Percentiles rank a stretch among this genome's conserved stretches.
These are phyloP conservation scores for Fringilla coelebs DNA, from an alignment of 2,797 vertebrate species.

Conservation along the genomic window DNA sequence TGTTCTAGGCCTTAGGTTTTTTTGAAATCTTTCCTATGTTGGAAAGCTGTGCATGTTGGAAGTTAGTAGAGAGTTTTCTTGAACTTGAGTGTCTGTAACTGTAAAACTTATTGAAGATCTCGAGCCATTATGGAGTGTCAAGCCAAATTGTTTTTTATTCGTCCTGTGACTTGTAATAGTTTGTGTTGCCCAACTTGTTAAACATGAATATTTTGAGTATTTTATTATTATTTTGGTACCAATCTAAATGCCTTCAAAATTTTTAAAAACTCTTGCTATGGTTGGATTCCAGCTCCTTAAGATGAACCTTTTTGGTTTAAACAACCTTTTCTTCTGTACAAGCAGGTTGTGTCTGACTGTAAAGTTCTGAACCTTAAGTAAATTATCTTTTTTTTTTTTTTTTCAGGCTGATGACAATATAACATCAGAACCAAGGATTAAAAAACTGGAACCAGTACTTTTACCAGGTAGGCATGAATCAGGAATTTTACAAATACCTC, in stretches of 20 bases:
- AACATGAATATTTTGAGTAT: background rate
- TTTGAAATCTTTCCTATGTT: fast-evolving
- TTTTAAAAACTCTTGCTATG: background rate
- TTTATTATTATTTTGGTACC: background rate
- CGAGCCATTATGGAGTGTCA: background rate
- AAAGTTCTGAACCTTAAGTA: background rate
- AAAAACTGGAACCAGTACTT: conserved; percentile 90
- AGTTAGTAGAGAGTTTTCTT: background rate
- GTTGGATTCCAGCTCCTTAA: background rate
- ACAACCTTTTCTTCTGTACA: background rate
- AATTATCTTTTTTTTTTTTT: background rate
- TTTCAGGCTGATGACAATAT: conserved; percentile 84
- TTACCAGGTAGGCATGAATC: conserved; percentile 83
- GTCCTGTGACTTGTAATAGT: background rate
- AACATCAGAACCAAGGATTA: conserved; percentile 84
- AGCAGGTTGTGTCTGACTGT: background rate
- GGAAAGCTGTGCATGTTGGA: background rate
- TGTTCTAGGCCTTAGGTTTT: background rate
- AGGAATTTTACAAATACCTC: background rate
- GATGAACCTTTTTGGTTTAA: background rate
- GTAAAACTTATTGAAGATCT: background rate
- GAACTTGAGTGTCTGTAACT: background rate
- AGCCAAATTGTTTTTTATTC: background rate
- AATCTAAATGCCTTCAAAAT: background rate
- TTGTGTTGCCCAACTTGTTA: background rate